Conservation (phyloP, 2,888 invertebrate genomes). For the Acrobasis repandana region DNA sequence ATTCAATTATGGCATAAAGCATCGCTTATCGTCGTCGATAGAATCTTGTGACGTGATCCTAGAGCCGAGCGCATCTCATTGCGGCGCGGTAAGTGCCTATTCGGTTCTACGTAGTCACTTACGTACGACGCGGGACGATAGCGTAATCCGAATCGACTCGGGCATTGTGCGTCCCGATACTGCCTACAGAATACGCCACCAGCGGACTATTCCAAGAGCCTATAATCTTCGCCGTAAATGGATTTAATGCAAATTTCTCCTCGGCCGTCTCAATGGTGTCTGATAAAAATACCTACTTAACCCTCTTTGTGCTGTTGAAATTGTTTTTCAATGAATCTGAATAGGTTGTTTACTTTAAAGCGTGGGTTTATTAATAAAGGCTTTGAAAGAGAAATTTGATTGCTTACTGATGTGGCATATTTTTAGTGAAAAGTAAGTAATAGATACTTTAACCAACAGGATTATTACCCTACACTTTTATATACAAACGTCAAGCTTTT, state of each 20-base stretch:
- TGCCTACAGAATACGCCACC: conserved; percentile 54
- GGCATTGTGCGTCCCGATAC: conserved; percentile 68
- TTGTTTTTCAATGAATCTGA: conserved; percentile 51
- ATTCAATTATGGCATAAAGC: conserved; percentile 72
- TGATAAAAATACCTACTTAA: conserved; percentile 62
- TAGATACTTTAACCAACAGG: no score
- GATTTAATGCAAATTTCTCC: conserved; percentile 73
- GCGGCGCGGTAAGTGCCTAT: conserved; percentile 74
- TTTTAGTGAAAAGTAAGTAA: no score
- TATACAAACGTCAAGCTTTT: no score
- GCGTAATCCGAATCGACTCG: conserved; percentile 68
- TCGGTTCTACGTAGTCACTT: conserved; percentile 71
- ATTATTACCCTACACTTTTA: no score
- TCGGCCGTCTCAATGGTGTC: conserved; percentile 57
- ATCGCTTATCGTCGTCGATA: conserved; percentile 65
- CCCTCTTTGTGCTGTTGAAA: conserved; percentile 57
- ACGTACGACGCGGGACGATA: conserved; percentile 64
- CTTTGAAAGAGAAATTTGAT: neutral
- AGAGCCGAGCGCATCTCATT: conserved; percentile 71
- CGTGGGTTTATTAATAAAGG: conserved; percentile 1
- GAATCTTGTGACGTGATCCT: conserved; percentile 66
- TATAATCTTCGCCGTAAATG: conserved; percentile 72
- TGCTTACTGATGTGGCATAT: neutral
- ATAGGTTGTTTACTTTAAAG: conserved; percentile 31
- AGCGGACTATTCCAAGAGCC: conserved; percentile 61